A percentile compares a stretch with the other conserved stretches of the same genome.
These are phyloP conservation scores for Poecilia gillii DNA, from an alignment of 2,797 vertebrate genomes.

Conservation along the genomic window DNA sequence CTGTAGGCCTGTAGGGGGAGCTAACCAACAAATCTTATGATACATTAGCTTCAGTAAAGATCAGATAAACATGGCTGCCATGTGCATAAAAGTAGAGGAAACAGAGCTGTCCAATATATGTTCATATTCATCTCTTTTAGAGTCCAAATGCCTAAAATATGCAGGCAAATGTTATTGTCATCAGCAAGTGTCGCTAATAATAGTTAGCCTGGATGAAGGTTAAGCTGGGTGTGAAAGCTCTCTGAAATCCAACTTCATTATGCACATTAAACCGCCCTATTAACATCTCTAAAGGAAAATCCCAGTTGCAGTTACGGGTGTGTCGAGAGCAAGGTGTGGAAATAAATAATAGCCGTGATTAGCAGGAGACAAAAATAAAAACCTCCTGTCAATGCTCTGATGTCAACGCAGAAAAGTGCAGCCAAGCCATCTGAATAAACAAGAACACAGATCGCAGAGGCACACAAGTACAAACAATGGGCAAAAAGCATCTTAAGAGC, in stretches of 20 bases:
- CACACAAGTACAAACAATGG: background rate
- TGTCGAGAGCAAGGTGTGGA: slow-evolving; percentile 49
- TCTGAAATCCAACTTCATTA: background rate
- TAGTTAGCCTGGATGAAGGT: background rate
- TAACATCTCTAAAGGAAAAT: slow-evolving; percentile 26
- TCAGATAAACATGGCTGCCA: background rate
- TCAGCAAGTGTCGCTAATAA: background rate
- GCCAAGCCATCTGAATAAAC: slow-evolving; percentile 11
- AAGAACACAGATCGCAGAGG: background rate
- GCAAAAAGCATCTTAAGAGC: slow-evolving; percentile 15
- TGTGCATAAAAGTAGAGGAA: background rate
- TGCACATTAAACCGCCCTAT: slow-evolving; percentile 24
- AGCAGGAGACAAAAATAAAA: slow-evolving; percentile 31
- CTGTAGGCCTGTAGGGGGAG: too few species aligned
- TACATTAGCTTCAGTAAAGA: background rate
- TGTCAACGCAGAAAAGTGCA: slow-evolving; percentile 31
- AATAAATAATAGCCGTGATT: slow-evolving; percentile 44
- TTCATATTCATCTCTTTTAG: background rate
- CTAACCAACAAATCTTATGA: background rate
- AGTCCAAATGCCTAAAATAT: background rate
- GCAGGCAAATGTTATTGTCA: background rate
- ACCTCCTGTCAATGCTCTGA: slow-evolving; percentile 13
- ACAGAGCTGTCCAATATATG: background rate
- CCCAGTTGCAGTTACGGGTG: slow-evolving; percentile 22
- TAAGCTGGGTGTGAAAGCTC: background rate